phyloP scores from a whole-genome alignment of 2,113 vertebrate genomes.

The Alectura lathami region DNA sequence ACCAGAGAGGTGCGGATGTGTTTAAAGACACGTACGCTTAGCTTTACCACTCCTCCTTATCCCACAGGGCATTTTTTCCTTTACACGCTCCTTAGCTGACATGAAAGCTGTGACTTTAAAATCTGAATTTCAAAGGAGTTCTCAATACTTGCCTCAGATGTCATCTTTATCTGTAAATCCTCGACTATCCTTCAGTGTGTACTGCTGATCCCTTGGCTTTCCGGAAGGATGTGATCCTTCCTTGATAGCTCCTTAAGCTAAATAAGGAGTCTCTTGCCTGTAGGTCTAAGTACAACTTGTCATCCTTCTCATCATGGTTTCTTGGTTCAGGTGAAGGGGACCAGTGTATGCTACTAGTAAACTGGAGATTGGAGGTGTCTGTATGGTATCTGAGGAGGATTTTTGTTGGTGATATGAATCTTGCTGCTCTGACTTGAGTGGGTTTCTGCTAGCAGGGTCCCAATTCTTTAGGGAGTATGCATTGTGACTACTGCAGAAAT shows the following conservation, averaged over 20 bases:
- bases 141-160: neutral
- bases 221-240: neutral
- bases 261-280: neutral
- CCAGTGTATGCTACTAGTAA: neutral
- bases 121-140: slow-evolving; percentile 46
- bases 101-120: slow-evolving; percentile 33
- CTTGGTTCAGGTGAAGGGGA: neutral
- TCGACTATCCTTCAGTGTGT: neutral
- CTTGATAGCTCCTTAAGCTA: neutral
- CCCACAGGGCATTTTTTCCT: neutral
- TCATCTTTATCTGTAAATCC: slow-evolving; percentile 27
- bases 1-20: neutral
- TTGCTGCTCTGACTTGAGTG: neutral
- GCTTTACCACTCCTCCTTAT: neutral
- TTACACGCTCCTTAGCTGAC: neutral
- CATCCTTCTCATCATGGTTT: neutral
- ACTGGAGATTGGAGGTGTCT: neutral
- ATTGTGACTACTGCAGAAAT: neutral
- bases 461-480: neutral
- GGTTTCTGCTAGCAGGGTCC: neutral
- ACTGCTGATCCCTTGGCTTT: neutral
- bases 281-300: neutral
- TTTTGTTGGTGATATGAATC: neutral
- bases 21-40: neutral
- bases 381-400: neutral